A percentile compares a stretch with the other conserved stretches of the same genome.
These are phyloP conservation scores for Sebastes ruberrimus DNA, from an alignment of 2,797 vertebrate species.

Conservation along the genomic window DNA sequence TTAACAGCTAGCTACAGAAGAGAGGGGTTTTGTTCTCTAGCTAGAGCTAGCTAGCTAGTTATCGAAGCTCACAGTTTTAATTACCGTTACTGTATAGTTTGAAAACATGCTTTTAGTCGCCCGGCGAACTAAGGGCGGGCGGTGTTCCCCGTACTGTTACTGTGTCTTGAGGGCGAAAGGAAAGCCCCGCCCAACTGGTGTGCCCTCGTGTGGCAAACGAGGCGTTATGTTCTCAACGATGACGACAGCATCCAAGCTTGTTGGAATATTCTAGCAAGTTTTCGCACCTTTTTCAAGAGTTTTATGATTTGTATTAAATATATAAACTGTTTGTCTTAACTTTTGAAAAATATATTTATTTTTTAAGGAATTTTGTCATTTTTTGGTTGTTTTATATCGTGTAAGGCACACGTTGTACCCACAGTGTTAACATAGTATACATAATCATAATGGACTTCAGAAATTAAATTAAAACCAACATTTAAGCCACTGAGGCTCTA, in stretches of 20 bases:
- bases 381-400: no score
- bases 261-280: constrained; percentile 82
- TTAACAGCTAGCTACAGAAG: no score
- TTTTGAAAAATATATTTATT: not conserved
- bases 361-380: no score
- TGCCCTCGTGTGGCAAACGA: constrained; percentile 14
- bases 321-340: not conserved
- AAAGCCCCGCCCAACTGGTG: constrained; percentile 54
- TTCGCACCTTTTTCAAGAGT: not conserved
- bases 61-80: constrained; percentile 29
- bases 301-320: not conserved
- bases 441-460: no score
- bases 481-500: not conserved
- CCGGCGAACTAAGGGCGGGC: constrained; percentile 36
- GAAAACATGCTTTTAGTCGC: not conserved
- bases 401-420: no score
- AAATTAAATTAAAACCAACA: not conserved
- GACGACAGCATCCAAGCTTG: constrained; percentile 64
- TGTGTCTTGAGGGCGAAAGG: not conserved
- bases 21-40: not conserved
- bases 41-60: not conserved
- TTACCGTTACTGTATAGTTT: not conserved
- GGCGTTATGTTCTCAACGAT: constrained; percentile 17
- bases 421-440: no score
- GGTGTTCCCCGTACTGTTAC: constrained; percentile 27